These are phyloP conservation scores for Doryteuthis pealeii DNA, from an alignment of 1,140 invertebrate genomes.

Conservation along the genomic window DNA sequence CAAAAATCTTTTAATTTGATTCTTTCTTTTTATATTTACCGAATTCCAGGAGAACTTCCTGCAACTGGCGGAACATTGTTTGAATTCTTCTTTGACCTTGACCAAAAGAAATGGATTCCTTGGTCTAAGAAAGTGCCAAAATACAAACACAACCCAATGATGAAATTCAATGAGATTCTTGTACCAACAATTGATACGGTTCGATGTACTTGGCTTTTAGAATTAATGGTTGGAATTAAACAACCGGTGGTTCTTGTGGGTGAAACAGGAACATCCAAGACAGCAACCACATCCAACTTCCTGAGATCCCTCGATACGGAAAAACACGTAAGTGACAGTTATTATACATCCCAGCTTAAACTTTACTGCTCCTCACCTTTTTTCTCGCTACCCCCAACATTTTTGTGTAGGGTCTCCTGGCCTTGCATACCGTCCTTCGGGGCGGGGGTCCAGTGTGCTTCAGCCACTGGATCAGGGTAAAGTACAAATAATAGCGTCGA, in stretches of 20 bases:
- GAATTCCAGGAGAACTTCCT: constrained; percentile 69
- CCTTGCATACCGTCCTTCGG: no score
- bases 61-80: constrained; percentile 70
- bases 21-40: no score
- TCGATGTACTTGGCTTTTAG: constrained; percentile 75
- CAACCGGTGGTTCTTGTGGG: constrained; percentile 81
- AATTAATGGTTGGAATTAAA: constrained; percentile 76
- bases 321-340: constrained; percentile 67
- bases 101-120: constrained; percentile 74
- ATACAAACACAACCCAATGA: constrained; percentile 73
- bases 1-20: no score
- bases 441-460: no score
- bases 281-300: constrained; percentile 82
- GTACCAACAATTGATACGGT: constrained; percentile 87
- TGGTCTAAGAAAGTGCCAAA: constrained; percentile 77
- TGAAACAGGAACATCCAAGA: constrained; percentile 88
- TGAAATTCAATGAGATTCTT: constrained; percentile 78
- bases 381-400: neutral
- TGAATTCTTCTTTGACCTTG: constrained; percentile 78
- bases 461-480: no score
- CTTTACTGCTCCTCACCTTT: neutral
- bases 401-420: no score
- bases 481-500: no score
- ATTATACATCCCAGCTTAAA: neutral
- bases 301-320: constrained; percentile 70